Base-by-base conservation (phyloP, 2,888 invertebrate genomes). In the Amblyjoppa fuscipennis region DNA sequence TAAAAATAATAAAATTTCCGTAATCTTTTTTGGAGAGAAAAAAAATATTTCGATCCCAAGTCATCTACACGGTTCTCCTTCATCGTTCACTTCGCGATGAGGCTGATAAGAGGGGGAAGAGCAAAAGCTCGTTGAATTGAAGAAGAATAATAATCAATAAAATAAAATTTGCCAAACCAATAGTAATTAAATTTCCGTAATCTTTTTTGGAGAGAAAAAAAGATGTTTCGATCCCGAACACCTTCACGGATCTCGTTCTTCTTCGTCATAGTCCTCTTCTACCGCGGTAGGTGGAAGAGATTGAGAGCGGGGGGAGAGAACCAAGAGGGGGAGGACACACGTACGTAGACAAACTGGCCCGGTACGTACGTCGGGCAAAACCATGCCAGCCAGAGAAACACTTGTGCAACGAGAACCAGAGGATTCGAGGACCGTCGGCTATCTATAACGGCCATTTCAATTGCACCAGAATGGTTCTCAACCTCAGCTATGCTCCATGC, bases 321-420 rank as follows among this genome's bases (percentile, higher is more conserved):
- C 69, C 80, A 84, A 69, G 82, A 86, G 77, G 71, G 70, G 64
- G 51, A 75, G 69, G 82, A 61, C 76, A 80, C 82, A 66, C 76
- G 82, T 70, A 83, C 73, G 86, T 75, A 64, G 73, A 85, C 70
- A 53, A 34, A 28, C 11, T 70, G 28, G 70, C 76, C 56, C 41
- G 41, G 87, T 86, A 81, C 81, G 56, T 80, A 53, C 76, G 86
- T 75, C 76, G 70, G 41, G 66, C 45, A 38, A 86, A 83, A 87
- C 84, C 85, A 89, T 91, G 90, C 89, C 89, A 89, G 78, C 68
- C 31, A 28, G 13, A 76, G 89, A 83, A 89, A 81, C 89, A 90
- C 90, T 92, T 91, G 90, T 89, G 91, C 89, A 91, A 91, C 80
- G 83, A 88, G 70, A 79, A 56, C 69, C 3, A 82, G 70, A 85